Evolutionary conservation across 2,113 vertebrate genomes (phyloP).

Genomic region (Callithrix jacchus): DNA sequence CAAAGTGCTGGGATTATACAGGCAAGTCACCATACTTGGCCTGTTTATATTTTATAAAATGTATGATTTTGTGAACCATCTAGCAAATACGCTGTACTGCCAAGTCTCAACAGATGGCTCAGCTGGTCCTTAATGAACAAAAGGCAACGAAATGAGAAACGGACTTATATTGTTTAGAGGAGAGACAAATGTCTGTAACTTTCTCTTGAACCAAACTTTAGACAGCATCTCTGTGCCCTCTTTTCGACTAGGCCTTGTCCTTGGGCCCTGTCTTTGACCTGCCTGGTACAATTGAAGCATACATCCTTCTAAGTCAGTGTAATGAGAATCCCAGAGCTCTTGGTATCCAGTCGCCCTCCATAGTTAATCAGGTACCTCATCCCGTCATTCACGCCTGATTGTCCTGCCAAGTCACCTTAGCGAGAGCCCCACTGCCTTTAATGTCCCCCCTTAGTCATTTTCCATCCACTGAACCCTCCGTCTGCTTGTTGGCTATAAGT

Average conservation of each 20-base stretch:
- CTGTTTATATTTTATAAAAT: neutral
- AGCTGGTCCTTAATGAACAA: neutral
- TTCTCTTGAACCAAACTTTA: neutral
- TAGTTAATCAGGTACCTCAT: neutral
- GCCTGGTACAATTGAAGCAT: neutral
- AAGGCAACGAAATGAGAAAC: neutral
- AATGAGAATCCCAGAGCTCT: neutral
- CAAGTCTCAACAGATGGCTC: neutral
- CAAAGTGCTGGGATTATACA: too few species aligned
- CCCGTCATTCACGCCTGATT: neutral
- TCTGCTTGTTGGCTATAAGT: neutral
- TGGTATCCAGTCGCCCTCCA: neutral
- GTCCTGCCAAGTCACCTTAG: neutral
- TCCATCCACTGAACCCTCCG: neutral
- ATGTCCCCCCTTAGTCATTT: neutral
- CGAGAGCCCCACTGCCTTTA: neutral
- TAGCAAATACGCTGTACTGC: neutral
- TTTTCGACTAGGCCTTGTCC: neutral
- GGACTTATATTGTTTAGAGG: neutral
- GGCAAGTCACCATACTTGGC: too few species aligned
- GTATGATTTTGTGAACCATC: neutral
- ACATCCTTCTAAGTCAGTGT: too few species aligned
- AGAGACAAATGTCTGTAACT: neutral
- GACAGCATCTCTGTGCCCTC: neutral
- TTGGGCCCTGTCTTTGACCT: neutral